These are phyloP conservation scores for Stictocephala bisonia DNA, from an alignment of 2,888 invertebrate species.

Conservation along the genomic window DNA sequence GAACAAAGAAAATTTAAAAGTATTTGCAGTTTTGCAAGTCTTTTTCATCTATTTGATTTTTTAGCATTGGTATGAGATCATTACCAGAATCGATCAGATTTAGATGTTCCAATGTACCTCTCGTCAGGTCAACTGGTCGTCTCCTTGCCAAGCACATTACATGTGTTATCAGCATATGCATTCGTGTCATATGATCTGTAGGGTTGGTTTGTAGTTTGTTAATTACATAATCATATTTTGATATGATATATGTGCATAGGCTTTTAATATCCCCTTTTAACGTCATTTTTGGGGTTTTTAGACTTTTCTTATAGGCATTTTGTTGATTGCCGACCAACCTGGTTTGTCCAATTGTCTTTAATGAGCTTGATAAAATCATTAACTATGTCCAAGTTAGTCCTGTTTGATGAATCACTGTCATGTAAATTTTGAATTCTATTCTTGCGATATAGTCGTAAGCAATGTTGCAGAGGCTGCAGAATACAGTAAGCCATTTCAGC, in stretches of 20 bases:
- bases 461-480: conserved; percentile 3
- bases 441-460: neutral
- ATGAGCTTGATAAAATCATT: neutral
- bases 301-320: neutral
- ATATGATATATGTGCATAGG: neutral
- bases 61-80: neutral
- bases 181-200: neutral
- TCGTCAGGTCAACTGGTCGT: neutral
- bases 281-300: neutral
- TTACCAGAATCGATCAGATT: neutral
- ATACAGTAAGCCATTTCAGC: neutral
- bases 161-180: neutral
- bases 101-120: neutral
- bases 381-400: neutral
- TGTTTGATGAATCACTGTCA: neutral
- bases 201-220: neutral
- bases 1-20: conserved; percentile 3
- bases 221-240: neutral
- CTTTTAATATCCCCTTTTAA: neutral
- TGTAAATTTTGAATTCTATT: neutral
- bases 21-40: neutral
- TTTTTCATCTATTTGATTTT: neutral
- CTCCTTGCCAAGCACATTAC: neutral
- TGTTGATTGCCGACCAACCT: neutral
- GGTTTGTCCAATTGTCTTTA: conserved; percentile 7